phyloP scores from a whole-genome alignment of 2,888 invertebrate species.

The Merodon equestris region DNA sequence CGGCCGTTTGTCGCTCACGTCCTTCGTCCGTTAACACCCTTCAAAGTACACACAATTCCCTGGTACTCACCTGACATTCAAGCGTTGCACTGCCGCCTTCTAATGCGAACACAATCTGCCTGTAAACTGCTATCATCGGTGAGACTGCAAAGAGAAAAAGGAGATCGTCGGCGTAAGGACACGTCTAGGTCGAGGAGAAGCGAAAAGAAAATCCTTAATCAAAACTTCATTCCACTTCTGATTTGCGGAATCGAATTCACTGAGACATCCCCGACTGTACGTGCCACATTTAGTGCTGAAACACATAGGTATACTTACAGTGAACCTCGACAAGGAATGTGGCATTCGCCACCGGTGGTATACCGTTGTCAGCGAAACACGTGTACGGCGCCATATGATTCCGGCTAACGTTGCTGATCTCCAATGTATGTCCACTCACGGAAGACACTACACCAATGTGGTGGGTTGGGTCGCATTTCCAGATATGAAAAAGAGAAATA shows the following conservation, averaged over 20 bases:
- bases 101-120: constrained; percentile 86
- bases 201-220: constrained; percentile 30
- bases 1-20: too few species aligned
- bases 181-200: too few species aligned
- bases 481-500: constrained; percentile 51
- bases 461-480: too few species aligned
- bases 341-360: constrained; percentile 89
- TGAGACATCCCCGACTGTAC: constrained; percentile 2
- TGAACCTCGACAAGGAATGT: constrained; percentile 92
- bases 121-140: constrained; percentile 89
- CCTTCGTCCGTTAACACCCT: too few species aligned
- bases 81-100: constrained; percentile 85
- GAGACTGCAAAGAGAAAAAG: constrained; percentile 83
- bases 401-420: constrained; percentile 86
- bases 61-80: constrained; percentile 85
- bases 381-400: constrained; percentile 87
- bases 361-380: constrained; percentile 90
- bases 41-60: constrained; percentile 14
- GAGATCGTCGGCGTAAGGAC: neutral
- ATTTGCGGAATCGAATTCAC: constrained; percentile 48
- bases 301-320: constrained; percentile 83
- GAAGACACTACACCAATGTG: constrained; percentile 83
- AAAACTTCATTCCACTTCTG: constrained; percentile 51
- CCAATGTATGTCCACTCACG: constrained; percentile 87
- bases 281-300: neutral